Percentiles rank a stretch among this genome's conserved stretches.
phyloP scores from a whole-genome alignment of 2,888 invertebrate genomes.

The Papilio elwesi region DNA sequence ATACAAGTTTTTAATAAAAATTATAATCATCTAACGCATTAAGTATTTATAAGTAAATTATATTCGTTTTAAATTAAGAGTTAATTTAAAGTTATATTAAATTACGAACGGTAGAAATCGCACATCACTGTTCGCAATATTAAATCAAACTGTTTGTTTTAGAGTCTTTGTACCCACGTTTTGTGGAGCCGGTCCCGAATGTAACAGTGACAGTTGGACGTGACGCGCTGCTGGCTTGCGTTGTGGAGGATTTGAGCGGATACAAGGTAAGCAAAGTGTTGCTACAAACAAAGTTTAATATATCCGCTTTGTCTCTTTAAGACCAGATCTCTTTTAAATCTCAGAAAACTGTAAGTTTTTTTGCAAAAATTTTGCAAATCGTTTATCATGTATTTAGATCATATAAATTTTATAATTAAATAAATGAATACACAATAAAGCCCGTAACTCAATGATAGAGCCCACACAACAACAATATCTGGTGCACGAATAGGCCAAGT shows the following conservation, averaged over 20 bases:
- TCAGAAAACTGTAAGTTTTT: background rate
- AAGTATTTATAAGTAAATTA: too few relatives aligned
- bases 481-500: too few relatives aligned
- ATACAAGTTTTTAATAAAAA: too few relatives aligned
- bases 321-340: background rate
- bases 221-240: constrained; percentile 94
- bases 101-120: background rate
- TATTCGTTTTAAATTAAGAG: too few relatives aligned
- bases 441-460: too few relatives aligned
- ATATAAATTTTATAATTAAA: too few relatives aligned
- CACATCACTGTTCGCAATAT: constrained; percentile 1
- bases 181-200: constrained; percentile 95
- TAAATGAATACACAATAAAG: too few relatives aligned
- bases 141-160: constrained; percentile 56
- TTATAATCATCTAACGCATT: too few relatives aligned
- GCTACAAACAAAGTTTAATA: constrained; percentile 17
- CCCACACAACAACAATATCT: too few relatives aligned
- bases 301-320: background rate
- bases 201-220: constrained; percentile 95
- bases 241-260: constrained; percentile 93
- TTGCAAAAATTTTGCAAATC: too few relatives aligned
- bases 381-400: too few relatives aligned
- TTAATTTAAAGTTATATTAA: background rate
- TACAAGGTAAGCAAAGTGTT: constrained; percentile 87
- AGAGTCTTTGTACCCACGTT: constrained; percentile 88